Conservation (phyloP, 2,888 invertebrate species). For the Amphimallon solstitiale region DNA sequence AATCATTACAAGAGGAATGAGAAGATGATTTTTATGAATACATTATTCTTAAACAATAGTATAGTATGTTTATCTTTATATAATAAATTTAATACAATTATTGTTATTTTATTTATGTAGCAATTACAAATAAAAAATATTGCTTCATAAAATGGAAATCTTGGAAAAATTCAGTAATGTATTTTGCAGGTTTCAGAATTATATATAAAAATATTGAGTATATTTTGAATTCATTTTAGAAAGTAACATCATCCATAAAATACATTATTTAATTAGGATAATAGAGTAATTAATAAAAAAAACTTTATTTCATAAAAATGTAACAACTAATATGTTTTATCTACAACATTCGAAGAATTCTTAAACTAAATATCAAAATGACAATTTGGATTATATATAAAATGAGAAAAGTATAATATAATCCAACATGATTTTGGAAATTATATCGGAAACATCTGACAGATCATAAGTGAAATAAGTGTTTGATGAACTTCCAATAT, state of each 20-base stretch:
- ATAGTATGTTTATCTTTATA: background rate
- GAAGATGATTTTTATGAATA: constrained; percentile 11
- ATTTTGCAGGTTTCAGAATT: too few relatives aligned
- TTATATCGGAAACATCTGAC: constrained; percentile 8
- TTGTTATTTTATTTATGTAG: too few relatives aligned
- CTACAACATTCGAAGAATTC: constrained; percentile 24
- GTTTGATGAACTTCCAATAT: constrained; percentile 4
- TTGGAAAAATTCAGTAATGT: too few relatives aligned
- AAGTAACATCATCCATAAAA: too few relatives aligned
- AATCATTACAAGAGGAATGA: constrained; percentile 12
- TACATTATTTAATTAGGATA: background rate
- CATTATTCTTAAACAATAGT: background rate
- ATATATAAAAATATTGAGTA: too few relatives aligned
- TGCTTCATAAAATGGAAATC: too few relatives aligned
- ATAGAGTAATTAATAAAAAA: constrained; percentile 19
- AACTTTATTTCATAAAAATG: constrained; percentile 36
- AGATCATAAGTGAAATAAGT: constrained; percentile 29
- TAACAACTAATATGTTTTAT: constrained; percentile 38
- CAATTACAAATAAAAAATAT: too few relatives aligned
- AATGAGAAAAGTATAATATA: constrained; percentile 17
- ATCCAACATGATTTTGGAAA: constrained; percentile 4
- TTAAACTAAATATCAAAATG: constrained; percentile 15
- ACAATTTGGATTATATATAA: constrained; percentile 4
- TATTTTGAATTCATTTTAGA: too few relatives aligned
- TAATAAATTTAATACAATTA: constrained; percentile 5